Base-by-base conservation (phyloP, 2,888 invertebrate genomes). In the Daptonema setosum region DNA sequence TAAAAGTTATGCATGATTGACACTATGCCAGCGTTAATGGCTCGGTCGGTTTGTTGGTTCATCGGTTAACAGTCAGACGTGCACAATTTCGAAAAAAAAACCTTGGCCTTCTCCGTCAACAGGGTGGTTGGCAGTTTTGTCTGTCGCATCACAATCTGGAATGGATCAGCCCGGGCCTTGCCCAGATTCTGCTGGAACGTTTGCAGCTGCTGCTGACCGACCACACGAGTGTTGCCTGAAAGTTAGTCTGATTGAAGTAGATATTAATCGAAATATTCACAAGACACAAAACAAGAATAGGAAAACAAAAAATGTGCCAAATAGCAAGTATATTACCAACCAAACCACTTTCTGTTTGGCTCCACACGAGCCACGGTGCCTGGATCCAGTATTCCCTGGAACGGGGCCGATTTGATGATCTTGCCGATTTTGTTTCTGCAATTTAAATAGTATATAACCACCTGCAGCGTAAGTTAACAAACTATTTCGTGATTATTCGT, bases 301-400 rank as follows among this genome's bases (percentile, higher is more conserved):
- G 22, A 52, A 20, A 29, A 24, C 45, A 48, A 53, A 2, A 28
- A 52, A 45, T 55, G 8, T 24, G 28, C 24, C 14, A 50, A 48
- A 1, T 28, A 30, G 25, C 29, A 8, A 24, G 2, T n/a, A 57
- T 25, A 17, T 54, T 45, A 60, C 71, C 67, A 63, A 74, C 93
- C 91, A 73, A 99, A 99, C 97, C 97, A 99, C 71, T 85, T 87
- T 66, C 90, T 86, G 64, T 87, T 91, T 1, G 97, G 97, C 73
- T 93, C 97, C 0, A 99, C 87, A 58, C 95, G 78, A 30, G 93
- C 87, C 69, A 83, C 80, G 1, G 87, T 82, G 28, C 97, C 97
- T 35, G 90, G 82, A 20, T 83, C 76, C 26, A 90, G 75, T 75
- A 81, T 81, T 52, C 83, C 84, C 74, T 97, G 97, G 72, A 88